Conservation (phyloP, 2,888 invertebrate genomes). For the Eledona agricola region DNA sequence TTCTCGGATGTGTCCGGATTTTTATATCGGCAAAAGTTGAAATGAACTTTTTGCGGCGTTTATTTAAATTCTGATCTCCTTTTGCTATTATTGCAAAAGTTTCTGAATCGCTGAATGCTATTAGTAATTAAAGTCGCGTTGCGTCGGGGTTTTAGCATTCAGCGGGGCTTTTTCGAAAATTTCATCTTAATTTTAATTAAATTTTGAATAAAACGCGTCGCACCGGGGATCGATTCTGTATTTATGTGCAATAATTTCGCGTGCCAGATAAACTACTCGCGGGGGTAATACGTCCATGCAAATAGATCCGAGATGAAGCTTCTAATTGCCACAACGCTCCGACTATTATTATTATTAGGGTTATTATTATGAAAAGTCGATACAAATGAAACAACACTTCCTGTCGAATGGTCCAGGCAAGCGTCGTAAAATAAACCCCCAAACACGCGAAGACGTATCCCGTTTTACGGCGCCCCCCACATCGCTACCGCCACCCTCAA, state of each 20-base stretch:
- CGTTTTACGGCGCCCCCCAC: constrained; percentile 9
- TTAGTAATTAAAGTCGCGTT: constrained; percentile 20
- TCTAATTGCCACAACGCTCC: constrained; percentile 17
- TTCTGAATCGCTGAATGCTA: constrained; percentile 18
- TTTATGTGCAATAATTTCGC: no score
- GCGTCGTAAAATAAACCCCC: no score
- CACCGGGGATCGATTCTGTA: no score
- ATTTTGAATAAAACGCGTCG: no score
- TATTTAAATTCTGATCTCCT: constrained; percentile 30
- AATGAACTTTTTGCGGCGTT: constrained; percentile 17
- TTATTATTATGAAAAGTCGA: no score
- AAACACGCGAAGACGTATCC: no score
- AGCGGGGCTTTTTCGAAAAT: constrained; percentile 2
- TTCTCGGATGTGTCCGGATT: constrained; percentile 10
- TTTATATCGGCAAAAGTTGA: constrained; percentile 17
- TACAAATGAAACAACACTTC: constrained; percentile 1
- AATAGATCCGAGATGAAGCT: constrained; percentile 10
- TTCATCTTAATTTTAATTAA: no score
- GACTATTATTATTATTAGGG: no score
- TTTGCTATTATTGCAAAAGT: constrained; percentile 26
- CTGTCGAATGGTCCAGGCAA: no score
- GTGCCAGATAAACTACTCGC: constrained; percentile 22
- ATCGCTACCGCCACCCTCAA: constrained; percentile 15
- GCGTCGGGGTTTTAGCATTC: constrained; percentile 1
- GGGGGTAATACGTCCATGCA: constrained; percentile 18